Conservation (phyloP, 2,888 invertebrate genomes). For the Ormyrus rosae region DNA sequence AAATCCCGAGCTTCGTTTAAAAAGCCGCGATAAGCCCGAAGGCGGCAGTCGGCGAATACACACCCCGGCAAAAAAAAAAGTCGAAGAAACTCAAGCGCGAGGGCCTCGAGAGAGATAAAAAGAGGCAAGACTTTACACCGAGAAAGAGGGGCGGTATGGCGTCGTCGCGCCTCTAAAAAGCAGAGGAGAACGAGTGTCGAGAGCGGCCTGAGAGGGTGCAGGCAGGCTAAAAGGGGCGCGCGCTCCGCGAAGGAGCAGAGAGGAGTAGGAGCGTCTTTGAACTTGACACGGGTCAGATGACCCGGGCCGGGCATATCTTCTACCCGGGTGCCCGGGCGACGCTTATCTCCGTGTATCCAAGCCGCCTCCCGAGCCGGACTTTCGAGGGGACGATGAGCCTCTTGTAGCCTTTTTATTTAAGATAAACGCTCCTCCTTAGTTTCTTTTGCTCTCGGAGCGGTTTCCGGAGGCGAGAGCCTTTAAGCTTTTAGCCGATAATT, state of each 20-base stretch:
- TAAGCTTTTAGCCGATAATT: too few relatives aligned
- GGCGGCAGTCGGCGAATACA: too few relatives aligned
- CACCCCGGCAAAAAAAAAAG: not conserved
- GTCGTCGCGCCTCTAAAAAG: not conserved
- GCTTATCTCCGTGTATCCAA: not conserved
- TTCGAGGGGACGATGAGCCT: conserved; percentile 25
- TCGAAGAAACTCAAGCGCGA: not conserved
- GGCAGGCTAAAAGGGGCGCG: not conserved
- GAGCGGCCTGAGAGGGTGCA: conserved; percentile 33
- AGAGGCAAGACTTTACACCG: too few relatives aligned
- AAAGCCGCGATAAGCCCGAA: conserved; percentile 1
- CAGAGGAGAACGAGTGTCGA: not conserved
- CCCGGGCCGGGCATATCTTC: conserved; percentile 53
- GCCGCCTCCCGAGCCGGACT: not conserved
- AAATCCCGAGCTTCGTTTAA: not conserved
- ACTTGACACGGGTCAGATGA: conserved; percentile 74
- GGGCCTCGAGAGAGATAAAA: not conserved
- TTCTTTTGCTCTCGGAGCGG: not conserved
- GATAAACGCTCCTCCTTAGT: not conserved
- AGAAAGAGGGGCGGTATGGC: not conserved
- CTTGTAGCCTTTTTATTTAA: not conserved
- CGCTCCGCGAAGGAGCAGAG: conserved; percentile 31
- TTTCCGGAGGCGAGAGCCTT: not conserved
- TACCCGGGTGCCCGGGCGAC: not conserved
- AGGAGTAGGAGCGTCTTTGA: conserved; percentile 67